A percentile compares a stretch with the other conserved stretches of the same genome.
Conservation (phyloP, 2,888 invertebrate genomes). For the Luperina testacea region DNA sequence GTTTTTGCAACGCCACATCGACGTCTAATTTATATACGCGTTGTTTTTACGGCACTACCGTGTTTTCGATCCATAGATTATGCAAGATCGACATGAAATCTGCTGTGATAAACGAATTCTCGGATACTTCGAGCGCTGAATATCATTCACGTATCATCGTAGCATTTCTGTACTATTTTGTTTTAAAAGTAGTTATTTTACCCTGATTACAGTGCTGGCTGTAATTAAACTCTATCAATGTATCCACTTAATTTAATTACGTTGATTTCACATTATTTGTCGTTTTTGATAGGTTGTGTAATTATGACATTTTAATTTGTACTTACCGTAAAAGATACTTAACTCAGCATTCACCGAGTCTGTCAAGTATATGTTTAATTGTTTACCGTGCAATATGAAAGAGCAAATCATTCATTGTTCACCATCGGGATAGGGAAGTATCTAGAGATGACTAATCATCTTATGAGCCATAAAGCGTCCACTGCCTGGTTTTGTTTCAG, state of each 20-base stretch:
- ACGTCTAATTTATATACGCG: background rate
- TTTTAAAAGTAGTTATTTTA: constrained; percentile 69
- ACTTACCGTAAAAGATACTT: constrained; percentile 26
- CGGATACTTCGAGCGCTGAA: constrained; percentile 52
- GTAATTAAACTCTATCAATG: constrained; percentile 38
- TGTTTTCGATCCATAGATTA: constrained; percentile 2
- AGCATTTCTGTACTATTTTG: constrained; percentile 68
- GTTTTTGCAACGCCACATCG: background rate
- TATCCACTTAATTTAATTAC: constrained; percentile 26
- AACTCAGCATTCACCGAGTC: constrained; percentile 36
- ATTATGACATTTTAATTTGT: constrained; percentile 22
- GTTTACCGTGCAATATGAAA: constrained; percentile 16
- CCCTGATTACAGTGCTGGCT: constrained; percentile 39
- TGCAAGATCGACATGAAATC: constrained; percentile 32
- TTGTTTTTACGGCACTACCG: background rate
- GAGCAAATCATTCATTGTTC: background rate
- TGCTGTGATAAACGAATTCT: constrained; percentile 63
- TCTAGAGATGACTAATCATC: constrained; percentile 16
- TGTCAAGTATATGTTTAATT: constrained; percentile 57
- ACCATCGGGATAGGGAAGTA: constrained; percentile 12
- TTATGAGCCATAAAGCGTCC: background rate
- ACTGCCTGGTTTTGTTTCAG: background rate
- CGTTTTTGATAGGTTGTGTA: constrained; percentile 35
- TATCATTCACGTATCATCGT: constrained; percentile 47
- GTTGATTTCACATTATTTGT: constrained; percentile 37